Conservation (phyloP, 2,797 vertebrate species). For the Notolabrus celidotus region DNA sequence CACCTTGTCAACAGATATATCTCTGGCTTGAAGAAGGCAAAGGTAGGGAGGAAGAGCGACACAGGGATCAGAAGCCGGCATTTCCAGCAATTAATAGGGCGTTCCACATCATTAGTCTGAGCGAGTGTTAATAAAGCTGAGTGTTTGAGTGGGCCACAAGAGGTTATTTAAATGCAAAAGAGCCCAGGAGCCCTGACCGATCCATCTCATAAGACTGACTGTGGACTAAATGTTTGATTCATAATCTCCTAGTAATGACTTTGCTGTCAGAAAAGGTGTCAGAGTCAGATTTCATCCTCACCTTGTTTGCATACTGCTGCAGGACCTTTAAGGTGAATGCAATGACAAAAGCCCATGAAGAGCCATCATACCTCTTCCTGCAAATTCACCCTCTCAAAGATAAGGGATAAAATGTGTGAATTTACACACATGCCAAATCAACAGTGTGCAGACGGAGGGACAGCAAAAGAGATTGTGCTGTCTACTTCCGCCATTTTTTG, state of each 20-base stretch:
- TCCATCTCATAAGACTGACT: constrained; percentile 65
- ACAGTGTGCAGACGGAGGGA: too few relatives aligned
- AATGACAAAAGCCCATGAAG: constrained; percentile 71
- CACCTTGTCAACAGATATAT: constrained; percentile 57
- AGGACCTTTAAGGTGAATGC: constrained; percentile 65
- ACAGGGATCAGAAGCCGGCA: constrained; percentile 27
- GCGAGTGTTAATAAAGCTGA: constrained; percentile 59
- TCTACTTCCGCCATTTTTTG: too few relatives aligned
- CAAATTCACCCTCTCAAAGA: constrained; percentile 76
- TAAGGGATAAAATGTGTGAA: too few relatives aligned
- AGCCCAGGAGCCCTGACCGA: constrained; percentile 50
- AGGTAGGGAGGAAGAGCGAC: constrained; percentile 34
- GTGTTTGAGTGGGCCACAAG: constrained; percentile 48
- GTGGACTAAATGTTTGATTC: constrained; percentile 73
- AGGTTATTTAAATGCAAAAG: constrained; percentile 80
- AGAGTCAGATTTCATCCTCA: constrained; percentile 73
- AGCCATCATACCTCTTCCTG: constrained; percentile 65
- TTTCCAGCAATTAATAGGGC: constrained; percentile 70
- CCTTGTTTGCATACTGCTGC: constrained; percentile 67
- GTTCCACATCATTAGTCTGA: constrained; percentile 68
- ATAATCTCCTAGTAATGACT: constrained; percentile 70
- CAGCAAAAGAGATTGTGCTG: too few relatives aligned
- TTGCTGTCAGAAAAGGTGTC: constrained; percentile 72
- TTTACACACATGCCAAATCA: too few relatives aligned
- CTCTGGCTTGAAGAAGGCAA: constrained; percentile 16